Evolutionary conservation across 2,888 invertebrate species (phyloP), one percentile per base, ranked within the genome.

Genomic region (Sycophila texana): DNA sequence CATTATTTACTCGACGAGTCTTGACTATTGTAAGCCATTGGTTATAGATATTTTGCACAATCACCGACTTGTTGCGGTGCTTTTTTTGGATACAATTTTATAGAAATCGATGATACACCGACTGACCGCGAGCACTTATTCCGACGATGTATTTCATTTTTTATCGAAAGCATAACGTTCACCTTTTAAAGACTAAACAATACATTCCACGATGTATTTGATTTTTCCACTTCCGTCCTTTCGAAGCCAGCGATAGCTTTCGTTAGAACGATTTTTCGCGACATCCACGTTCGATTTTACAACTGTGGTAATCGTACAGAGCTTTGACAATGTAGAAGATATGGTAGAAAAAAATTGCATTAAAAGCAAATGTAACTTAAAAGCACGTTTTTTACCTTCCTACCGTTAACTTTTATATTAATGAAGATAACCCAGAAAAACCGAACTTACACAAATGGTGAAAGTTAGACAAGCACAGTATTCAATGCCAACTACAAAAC

Each of bases 151-250:
- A 61, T 55, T 71, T 58, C 18, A 20, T 39, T 68, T 75, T 55
- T 26, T 57, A 57, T 12, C 51, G 7, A 22, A 57, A 60, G 18
- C 13, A 13, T 5, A 53, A 60, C n/a, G 18, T 39, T 39, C 20
- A 39, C n/a, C 47, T 70, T 57, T 63, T 14, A 26, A 39, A 39
- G 20, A 70, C 51, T 55, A 49, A 67, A 77, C 22, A 72, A 74
- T 77, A 81, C 77, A 81, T 79, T 82, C 76, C 77, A 77, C 55
- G 14, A 75, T 80, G 75, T 77, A 79, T 82, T 78, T 77, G 55
- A 72, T 76, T 84, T 84, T 82, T 83, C 75, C 81, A 83, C 81
- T 85, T 86, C 86, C 86, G 86, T 86, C 86, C 86, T 86, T 84
- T 81, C 66, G 57, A 74, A 74, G 58, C 65, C 60, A 80, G 55